Evolutionary conservation across 2,113 vertebrate species (phyloP).

Genomic region (Psephotus haematonotus): DNA sequence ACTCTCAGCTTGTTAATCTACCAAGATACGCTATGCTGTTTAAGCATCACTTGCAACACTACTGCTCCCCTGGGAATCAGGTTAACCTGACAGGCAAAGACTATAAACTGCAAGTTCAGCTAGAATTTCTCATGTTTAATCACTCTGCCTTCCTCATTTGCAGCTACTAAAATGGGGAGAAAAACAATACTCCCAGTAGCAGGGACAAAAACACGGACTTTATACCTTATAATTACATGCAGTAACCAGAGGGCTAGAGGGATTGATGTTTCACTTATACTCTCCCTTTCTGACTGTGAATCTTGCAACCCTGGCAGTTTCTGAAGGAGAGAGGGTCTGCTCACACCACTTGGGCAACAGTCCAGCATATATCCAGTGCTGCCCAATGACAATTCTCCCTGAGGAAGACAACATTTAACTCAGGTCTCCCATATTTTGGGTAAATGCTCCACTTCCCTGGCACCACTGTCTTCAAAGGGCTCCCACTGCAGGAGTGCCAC

Average conservation of each 20-base stretch:
- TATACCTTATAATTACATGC: neutral
- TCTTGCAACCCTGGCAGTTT: neutral
- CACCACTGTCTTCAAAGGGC: neutral
- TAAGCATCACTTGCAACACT: neutral
- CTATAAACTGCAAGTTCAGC: neutral
- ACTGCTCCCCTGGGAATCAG: neutral
- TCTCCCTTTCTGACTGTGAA: neutral
- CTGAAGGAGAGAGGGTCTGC: neutral
- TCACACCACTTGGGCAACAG: neutral
- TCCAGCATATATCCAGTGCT: neutral
- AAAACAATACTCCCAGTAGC: neutral
- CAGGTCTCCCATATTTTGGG: neutral
- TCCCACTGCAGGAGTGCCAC: neutral
- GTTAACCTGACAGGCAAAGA: neutral
- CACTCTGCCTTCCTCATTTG: neutral
- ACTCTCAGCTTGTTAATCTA: neutral
- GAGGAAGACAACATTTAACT: neutral
- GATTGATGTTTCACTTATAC: neutral
- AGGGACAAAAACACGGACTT: neutral
- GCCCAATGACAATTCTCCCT: neutral
- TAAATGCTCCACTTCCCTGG: neutral
- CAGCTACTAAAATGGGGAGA: neutral
- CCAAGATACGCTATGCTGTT: neutral
- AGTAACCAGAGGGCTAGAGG: neutral
- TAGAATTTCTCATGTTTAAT: neutral